Conservation (phyloP, 2,888 invertebrate species). For the Erebia ligea region DNA sequence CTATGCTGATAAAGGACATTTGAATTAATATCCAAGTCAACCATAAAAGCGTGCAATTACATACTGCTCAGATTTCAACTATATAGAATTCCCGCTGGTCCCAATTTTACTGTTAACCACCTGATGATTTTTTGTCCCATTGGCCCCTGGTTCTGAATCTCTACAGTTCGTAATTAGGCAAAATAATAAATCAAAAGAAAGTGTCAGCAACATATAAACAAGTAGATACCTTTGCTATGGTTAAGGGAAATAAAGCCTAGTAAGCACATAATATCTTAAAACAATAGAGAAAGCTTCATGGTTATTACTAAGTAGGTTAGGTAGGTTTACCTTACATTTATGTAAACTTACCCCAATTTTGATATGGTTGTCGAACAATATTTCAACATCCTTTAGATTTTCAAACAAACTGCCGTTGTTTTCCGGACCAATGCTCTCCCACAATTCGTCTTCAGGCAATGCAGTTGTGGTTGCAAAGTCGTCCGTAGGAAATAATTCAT, state of each 20-base stretch:
- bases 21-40: no score
- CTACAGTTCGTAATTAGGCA: no score
- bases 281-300: neutral
- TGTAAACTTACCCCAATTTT: slow-evolving; percentile 55
- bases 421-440: slow-evolving; percentile 68
- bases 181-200: no score
- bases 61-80: neutral
- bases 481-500: slow-evolving; percentile 64
- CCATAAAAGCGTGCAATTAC: neutral
- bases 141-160: no score
- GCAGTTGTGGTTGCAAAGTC: slow-evolving; percentile 51
- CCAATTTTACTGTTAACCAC: no score
- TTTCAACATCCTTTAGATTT: slow-evolving; percentile 76
- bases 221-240: no score
- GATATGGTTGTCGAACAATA: slow-evolving; percentile 66
- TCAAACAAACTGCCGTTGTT: slow-evolving; percentile 59
- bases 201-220: no score
- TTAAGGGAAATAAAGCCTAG: no score
- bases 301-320: neutral
- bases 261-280: neutral
- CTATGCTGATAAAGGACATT: slow-evolving; percentile 54
- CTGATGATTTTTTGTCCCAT: no score
- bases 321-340: neutral
- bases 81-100: no score
- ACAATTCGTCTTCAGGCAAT: slow-evolving; percentile 67